Percentiles rank a stretch among this genome's conserved stretches.
Evolutionary conservation across 2,113 vertebrate species (phyloP).

Genomic region (Pelmatolapia mariae): DNA sequence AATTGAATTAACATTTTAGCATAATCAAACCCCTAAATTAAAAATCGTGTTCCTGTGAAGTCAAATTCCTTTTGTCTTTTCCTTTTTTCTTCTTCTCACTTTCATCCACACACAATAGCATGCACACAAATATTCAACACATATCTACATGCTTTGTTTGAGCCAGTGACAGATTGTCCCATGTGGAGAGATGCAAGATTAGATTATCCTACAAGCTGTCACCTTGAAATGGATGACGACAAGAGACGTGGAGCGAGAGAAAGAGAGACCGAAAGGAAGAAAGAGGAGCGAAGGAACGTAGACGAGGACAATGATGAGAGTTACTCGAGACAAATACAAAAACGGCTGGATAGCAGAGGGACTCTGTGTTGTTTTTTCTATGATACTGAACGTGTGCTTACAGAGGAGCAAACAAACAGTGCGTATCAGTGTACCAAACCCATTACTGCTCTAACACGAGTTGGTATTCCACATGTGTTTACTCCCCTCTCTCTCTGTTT

Average conservation of each 20-base stretch:
- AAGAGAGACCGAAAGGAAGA: neutral
- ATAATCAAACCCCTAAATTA: neutral
- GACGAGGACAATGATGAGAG: neutral
- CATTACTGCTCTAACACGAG: neutral
- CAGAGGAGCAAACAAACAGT: neutral
- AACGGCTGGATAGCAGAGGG: neutral
- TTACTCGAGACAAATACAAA: neutral
- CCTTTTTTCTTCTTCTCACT: neutral
- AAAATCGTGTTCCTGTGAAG: neutral
- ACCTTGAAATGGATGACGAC: conserved; percentile 4
- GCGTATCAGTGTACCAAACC: neutral
- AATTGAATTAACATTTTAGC: neutral
- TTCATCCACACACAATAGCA: neutral
- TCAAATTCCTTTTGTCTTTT: neutral
- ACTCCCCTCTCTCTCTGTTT: neutral
- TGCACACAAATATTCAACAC: neutral
- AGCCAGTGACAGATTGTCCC: conserved; percentile 19
- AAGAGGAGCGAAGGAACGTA: neutral
- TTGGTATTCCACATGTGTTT: conserved; percentile 35
- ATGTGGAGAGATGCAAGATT: conserved; percentile 2
- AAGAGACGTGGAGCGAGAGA: neutral
- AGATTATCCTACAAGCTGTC: conserved; percentile 43
- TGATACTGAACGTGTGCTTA: neutral
- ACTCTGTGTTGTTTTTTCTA: neutral
- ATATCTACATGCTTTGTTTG: neutral